These are phyloP conservation scores for Phaethon lepturus DNA, from an alignment of 2,113 vertebrate species.

Conservation along the genomic window DNA sequence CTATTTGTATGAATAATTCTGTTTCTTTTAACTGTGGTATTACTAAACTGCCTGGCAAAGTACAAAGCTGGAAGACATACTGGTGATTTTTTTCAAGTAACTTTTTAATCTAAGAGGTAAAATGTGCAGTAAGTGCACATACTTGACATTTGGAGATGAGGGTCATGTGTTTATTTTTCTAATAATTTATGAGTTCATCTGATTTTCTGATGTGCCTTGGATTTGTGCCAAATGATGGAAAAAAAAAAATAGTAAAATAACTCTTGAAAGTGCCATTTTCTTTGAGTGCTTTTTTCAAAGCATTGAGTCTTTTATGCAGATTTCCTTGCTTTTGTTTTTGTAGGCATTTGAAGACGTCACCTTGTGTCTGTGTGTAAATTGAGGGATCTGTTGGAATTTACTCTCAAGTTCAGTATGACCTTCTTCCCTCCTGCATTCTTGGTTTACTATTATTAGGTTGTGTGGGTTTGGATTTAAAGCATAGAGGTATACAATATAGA, in stretches of 20 bases:
- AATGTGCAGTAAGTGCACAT: constrained; percentile 4
- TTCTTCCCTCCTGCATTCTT: background rate
- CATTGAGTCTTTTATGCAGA: background rate
- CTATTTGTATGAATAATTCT: constrained; percentile 58
- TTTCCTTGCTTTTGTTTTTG: background rate
- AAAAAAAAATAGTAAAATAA: constrained; percentile 75
- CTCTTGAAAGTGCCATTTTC: constrained; percentile 13
- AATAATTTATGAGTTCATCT: constrained; percentile 76
- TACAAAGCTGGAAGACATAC: constrained; percentile 19
- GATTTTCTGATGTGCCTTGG: constrained; percentile 84
- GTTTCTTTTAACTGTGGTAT: constrained; percentile 59
- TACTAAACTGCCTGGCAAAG: constrained; percentile 36
- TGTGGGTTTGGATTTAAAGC: background rate
- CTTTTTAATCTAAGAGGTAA: constrained; percentile 50
- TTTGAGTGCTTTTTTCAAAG: constrained; percentile 1
- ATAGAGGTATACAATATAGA: background rate
- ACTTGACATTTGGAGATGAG: constrained; percentile 32
- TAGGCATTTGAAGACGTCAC: background rate
- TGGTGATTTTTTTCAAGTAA: constrained; percentile 38
- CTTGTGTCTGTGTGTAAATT: background rate
- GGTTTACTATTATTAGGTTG: background rate
- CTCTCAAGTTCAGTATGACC: background rate
- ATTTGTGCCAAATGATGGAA: constrained; percentile 82
- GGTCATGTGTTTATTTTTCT: constrained; percentile 79
- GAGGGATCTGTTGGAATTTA: background rate